Percentiles rank a stretch among this genome's conserved stretches.
phyloP scores from a whole-genome alignment of 2,113 vertebrate genomes.

The Sinosuthora webbiana region DNA sequence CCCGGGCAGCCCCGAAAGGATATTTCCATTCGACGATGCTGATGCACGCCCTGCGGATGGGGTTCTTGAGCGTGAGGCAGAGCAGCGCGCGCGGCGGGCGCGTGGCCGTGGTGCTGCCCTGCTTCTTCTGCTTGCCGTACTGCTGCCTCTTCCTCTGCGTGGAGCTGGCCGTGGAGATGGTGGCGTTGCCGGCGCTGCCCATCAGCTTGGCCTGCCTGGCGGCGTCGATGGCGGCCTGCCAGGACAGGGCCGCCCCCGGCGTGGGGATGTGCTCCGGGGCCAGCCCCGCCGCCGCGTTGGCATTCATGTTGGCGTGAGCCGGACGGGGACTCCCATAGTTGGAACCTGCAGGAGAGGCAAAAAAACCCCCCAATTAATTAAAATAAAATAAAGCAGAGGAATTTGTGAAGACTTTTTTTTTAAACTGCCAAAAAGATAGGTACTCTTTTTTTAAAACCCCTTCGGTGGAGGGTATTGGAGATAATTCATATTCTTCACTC shows the following conservation, averaged over 20 bases:
- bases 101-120: conserved; percentile 86
- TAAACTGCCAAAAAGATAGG: background rate
- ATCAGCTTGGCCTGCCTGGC: conserved; percentile 96
- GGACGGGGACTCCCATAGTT: conserved; percentile 93
- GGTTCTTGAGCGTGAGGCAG: conserved; percentile 97
- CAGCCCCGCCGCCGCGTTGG: conserved; percentile 88
- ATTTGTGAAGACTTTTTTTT: background rate
- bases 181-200: conserved; percentile 86
- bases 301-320: conserved; percentile 87
- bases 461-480: background rate
- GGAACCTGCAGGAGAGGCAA: conserved; percentile 80
- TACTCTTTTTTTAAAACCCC: no score
- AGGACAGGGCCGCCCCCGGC: conserved; percentile 91
- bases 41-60: conserved; percentile 95
- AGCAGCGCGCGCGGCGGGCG: conserved; percentile 93
- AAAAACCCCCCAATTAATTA: no score
- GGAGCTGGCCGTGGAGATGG: conserved; percentile 94
- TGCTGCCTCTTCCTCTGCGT: conserved; percentile 94
- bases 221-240: conserved; percentile 97
- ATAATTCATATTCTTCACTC: background rate
- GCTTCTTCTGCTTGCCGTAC: conserved; percentile 96
- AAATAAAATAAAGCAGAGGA: background rate
- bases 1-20: conserved; percentile 78
- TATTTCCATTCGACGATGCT: conserved; percentile 99
- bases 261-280: conserved; percentile 94